These are phyloP conservation scores for Falco peregrinus DNA, from an alignment of 2,797 vertebrate species.

Conservation along the genomic window DNA sequence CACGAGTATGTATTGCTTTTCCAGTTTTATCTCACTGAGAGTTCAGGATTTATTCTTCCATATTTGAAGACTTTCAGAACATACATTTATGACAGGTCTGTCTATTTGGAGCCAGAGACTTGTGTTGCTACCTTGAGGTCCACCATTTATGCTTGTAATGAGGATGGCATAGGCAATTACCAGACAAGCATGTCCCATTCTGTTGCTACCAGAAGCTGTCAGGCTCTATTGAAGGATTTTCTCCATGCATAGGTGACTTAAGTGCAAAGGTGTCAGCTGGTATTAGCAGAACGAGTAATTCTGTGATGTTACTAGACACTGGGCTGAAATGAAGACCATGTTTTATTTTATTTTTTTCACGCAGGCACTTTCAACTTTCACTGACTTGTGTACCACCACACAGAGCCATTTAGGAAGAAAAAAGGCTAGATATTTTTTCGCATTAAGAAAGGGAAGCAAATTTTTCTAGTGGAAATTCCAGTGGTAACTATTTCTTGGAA, in stretches of 20 bases:
- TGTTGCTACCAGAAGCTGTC: not conserved
- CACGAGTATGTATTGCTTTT: accelerated
- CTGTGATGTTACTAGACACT: not conserved
- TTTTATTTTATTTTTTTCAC: not conserved
- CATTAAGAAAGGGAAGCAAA: not conserved
- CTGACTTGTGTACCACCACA: not conserved
- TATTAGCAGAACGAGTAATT: not conserved
- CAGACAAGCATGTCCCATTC: not conserved
- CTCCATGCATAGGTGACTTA: not conserved
- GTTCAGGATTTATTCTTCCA: not conserved
- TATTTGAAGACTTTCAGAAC: not conserved
- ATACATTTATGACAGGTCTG: not conserved
- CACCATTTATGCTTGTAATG: not conserved
- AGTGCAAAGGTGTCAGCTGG: not conserved
- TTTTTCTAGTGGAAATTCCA: not conserved
- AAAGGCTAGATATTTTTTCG: not conserved
- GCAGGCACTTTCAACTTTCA: not conserved
- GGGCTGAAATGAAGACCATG: not conserved
- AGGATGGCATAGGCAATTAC: not conserved
- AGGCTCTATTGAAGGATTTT: not conserved
- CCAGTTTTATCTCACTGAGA: not conserved
- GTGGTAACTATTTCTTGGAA: not conserved
- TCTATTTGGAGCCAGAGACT: not conserved
- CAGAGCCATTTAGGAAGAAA: not conserved
- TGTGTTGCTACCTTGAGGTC: not conserved